A percentile compares a stretch with the other conserved stretches of the same genome.
Conservation (phyloP, 2,888 invertebrate species). For the Rhyacophila evoluta region DNA sequence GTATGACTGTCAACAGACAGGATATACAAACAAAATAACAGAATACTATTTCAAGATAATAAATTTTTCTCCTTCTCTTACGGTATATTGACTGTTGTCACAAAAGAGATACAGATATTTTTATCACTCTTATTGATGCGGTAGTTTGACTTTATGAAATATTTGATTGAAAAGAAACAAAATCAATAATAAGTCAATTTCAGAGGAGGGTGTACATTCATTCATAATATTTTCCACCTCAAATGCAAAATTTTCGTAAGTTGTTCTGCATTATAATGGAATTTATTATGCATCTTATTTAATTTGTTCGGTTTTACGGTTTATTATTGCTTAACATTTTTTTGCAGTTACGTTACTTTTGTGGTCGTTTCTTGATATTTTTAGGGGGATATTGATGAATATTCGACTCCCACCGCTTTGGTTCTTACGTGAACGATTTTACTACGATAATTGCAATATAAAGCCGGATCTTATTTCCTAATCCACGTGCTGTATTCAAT, state of each 20-base stretch:
- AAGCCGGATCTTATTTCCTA: slow-evolving; percentile 26
- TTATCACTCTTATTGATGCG: not conserved
- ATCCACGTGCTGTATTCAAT: not conserved
- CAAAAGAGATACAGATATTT: not conserved
- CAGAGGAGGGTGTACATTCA: not conserved
- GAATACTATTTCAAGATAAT: no score
- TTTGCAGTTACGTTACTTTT: not conserved
- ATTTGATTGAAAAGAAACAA: not conserved
- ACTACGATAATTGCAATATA: not conserved
- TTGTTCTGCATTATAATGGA: not conserved
- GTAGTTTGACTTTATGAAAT: not conserved
- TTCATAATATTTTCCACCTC: not conserved
- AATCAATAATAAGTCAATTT: not conserved
- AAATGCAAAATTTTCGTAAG: not conserved
- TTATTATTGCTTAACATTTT: not conserved
- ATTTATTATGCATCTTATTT: not conserved
- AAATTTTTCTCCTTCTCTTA: not conserved
- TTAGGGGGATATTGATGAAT: not conserved
- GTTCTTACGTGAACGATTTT: not conserved
- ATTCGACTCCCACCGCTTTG: not conserved
- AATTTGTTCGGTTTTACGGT: not conserved
- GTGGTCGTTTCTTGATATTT: not conserved
- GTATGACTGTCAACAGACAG: not conserved
- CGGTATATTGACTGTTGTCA: not conserved
- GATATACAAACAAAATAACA: no score